Base-by-base conservation (phyloP, 2,113 vertebrate species). In the Vulpes lagopus region DNA sequence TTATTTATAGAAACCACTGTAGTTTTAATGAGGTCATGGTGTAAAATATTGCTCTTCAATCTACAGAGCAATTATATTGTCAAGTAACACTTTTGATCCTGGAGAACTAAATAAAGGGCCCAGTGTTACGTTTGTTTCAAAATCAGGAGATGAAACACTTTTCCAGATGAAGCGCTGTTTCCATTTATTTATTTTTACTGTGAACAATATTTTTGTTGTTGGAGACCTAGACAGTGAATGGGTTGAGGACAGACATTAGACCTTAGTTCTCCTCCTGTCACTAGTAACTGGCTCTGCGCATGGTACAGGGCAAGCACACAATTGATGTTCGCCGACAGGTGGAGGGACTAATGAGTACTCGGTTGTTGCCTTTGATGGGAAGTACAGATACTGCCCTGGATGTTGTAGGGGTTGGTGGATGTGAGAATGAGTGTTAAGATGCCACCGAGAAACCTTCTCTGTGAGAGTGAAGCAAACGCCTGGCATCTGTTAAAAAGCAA, bases 1-100 rank as follows among this genome's bases (percentile, higher is more conserved):
- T 97, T 97, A 93, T 95, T 97, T 96, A 93, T 95, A 96, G 38
- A 95, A 94, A 92, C 3, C 78, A 73, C 20, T 35, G 5, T 62
- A 82, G 49, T 89, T 96, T 97, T 94, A 95, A 97, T 93, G 90
- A 96, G 64, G 38, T 60, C 35, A 83, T 93, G 19, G 60, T 81
- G 22, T 64, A 64, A 92, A 95, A 92, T 89, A 74, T 49, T 79
- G 62, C 19, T 89, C 35, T 95, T 91, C 30, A 96, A 59, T 69
- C 35, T 30, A 87, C 15, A 67, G 16, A 89, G 57, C 35, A 92
- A 97, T 97, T 95, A 86, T 49, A 89, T 69, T 97, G 60, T 92
- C 43, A 86, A 91, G 11, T 84, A 67, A 80, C 38, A n/a, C 11
- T 84, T 95, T 93, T 92, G 16, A 94, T 81, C 55, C 16, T 25